These are phyloP conservation scores for Gambusia affinis DNA, from an alignment of 2,113 vertebrate species.

Conservation along the genomic window DNA sequence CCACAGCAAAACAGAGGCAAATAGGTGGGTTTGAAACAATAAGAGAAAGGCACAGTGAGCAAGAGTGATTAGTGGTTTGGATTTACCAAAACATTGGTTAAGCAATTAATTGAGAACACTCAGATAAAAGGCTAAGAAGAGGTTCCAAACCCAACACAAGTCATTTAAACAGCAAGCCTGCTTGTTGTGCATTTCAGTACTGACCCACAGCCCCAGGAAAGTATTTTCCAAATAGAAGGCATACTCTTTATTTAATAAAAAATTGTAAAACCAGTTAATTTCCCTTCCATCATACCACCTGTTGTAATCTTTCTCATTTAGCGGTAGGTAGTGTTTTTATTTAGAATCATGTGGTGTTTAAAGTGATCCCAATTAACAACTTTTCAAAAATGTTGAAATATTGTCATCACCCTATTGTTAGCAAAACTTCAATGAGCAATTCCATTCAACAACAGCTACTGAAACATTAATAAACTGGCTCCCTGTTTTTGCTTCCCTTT, in stretches of 20 bases:
- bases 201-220: constrained; percentile 25
- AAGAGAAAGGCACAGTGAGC: constrained; percentile 52
- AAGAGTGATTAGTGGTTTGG: constrained; percentile 71
- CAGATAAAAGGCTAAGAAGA: constrained; percentile 33
- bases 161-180: constrained; percentile 40
- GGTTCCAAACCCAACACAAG: constrained; percentile 62
- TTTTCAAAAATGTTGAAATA: too few species aligned
- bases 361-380: too few species aligned
- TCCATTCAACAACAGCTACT: too few species aligned
- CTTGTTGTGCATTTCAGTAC: constrained; percentile 58
- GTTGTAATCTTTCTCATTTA: neutral
- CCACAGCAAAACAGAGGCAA: constrained; percentile 48
- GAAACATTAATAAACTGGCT: too few species aligned
- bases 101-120: constrained; percentile 68
- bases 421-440: too few species aligned
- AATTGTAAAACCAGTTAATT: constrained; percentile 42
- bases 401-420: too few species aligned
- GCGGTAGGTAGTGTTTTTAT: too few species aligned
- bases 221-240: constrained; percentile 48
- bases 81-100: constrained; percentile 76
- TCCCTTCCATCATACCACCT: constrained; percentile 31
- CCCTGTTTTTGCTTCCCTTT: too few species aligned
- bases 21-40: constrained; percentile 51
- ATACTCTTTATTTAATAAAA: constrained; percentile 41
- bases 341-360: too few species aligned